Evolutionary conservation across 2,888 invertebrate genomes (phyloP), one percentile per base, ranked within the genome.

Genomic region (Melanchra persicariae): DNA sequence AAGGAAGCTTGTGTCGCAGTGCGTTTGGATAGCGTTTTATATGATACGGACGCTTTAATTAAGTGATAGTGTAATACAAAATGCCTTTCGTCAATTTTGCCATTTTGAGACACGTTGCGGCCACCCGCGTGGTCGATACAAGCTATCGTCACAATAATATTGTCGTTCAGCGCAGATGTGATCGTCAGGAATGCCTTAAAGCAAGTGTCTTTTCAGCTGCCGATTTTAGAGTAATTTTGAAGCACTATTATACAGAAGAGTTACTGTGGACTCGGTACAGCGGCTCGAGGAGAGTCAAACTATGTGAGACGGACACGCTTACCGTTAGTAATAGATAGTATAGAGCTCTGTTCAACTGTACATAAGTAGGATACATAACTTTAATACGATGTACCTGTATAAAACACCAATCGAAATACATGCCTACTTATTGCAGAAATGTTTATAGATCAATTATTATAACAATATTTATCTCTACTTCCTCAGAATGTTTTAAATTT

Each of bases 151-250:
- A 71, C 79, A 82, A 79, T 74, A 70, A 70, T 69, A 63, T 64
- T 64, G 64, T 70, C 65, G 81, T 66, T 70, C 62, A 70, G 78
- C 65, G 34, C 78, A 67, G 67, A 77, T 74, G 81, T 72, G 81
- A 72, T 77, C 71, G 65, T 77, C 84, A 83, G 71, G 77, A 76
- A 81, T 86, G 89, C 88, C 89, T 89, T 88, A 88, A 73, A 83
- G 86, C 84, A 85, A 88, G 89, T 89, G 87, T 87, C 87, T 88
- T 78, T 26, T 85, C 81, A 79, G 77, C 86, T 81, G 81, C 81
- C 70, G 81, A 77, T 78, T 84, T 83, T 83, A 87, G 80, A 82
- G 54, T 84, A 77, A 81, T 82, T 79, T 79, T 76, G 73, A 79
- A 69, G 54, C 75, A 74, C 65, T 74, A 60, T 70, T 79, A 72